phyloP scores from a whole-genome alignment of 2,888 invertebrate species.

The Ashinkailepas kermadecensis region DNA sequence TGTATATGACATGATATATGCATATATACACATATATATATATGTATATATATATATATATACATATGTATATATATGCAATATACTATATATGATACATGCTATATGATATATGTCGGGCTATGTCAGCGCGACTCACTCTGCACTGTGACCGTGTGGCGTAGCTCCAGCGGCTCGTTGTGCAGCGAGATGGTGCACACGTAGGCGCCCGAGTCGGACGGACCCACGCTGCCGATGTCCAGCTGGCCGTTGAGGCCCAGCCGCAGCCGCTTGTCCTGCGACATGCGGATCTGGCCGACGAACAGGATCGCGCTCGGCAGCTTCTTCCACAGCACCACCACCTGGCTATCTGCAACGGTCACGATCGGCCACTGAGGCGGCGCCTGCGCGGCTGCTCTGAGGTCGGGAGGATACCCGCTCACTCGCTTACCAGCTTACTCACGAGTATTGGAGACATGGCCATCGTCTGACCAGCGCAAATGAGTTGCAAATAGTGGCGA shows the following conservation, averaged over 20 bases:
- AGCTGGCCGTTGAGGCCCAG: slow-evolving; percentile 65
- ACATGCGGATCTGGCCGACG: background rate
- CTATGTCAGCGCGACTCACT: slow-evolving; percentile 49
- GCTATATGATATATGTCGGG: no score
- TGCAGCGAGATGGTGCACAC: slow-evolving; percentile 44
- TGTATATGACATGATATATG: no score
- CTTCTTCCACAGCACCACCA: slow-evolving; percentile 18
- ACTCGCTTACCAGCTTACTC: no score
- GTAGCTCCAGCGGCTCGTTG: background rate
- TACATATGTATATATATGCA: no score
- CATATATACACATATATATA: no score
- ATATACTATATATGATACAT: no score
- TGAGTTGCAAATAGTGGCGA: no score
- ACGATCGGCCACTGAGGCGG: slow-evolving; percentile 38
- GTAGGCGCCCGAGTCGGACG: slow-evolving; percentile 58
- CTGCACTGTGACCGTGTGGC: slow-evolving; percentile 67
- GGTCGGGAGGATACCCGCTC: no score
- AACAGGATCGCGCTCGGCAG: background rate
- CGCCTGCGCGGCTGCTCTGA: no score
- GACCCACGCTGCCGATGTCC: slow-evolving; percentile 52
- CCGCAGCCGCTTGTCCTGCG: slow-evolving; percentile 44
- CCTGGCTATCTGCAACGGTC: slow-evolving; percentile 58
- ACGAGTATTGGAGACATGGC: no score
- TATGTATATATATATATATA: no score
- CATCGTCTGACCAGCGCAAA: no score